Evolutionary conservation across 2,113 vertebrate species (phyloP), one percentile per base, ranked within the genome.

Genomic region (Nothoprocta perdicaria): DNA sequence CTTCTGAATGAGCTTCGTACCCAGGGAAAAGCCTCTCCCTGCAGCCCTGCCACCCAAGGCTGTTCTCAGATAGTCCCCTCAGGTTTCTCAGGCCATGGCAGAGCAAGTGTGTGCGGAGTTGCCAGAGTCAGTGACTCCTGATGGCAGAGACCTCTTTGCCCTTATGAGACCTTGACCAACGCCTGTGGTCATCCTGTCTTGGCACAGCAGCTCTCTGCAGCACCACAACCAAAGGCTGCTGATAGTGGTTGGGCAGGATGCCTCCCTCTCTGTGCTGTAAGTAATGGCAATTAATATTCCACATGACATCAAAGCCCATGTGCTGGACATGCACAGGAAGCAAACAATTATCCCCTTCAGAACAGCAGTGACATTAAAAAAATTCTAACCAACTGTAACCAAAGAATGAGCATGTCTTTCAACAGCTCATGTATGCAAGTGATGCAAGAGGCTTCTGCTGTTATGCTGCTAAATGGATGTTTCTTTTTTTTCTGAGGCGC

Each of bases 161-260:
- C 22, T 26, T 24, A 14, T 55, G 61, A 62, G 61, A 35, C 33
- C 35, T 63, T 8, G 31, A 38, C 17, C 5, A 8, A 43, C 40
- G 14, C 13, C 6, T 2, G 40, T 14, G 76, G 16, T 8, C 48
- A 41, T 8, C 50, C n/a, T 15, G 18, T 50, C 29, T 58, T 1
- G 1, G 16, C 76, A 63, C 2, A 0, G 38, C 31, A 45, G 41
- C 43, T 77, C 58, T 57, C 15, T 66, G 19, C 22, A 40, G n/a
- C 14, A 53, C 12, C 15, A 26, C n/a, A 15, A 6, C 18, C 1
- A 10, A 0, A 3, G 58, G 26, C 57, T 78, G 82, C 33, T 53
- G 58, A 4, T 0, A 1, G 16, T 74, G 29, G n/a, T 46, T 31
- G 1, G 1, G 60, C 55, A 43, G 45, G 5, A 3, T 6, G 21